Evolutionary conservation across 2,888 invertebrate species (phyloP), one percentile per base, ranked within the genome.

Genomic region (Acrobasis consociella): DNA sequence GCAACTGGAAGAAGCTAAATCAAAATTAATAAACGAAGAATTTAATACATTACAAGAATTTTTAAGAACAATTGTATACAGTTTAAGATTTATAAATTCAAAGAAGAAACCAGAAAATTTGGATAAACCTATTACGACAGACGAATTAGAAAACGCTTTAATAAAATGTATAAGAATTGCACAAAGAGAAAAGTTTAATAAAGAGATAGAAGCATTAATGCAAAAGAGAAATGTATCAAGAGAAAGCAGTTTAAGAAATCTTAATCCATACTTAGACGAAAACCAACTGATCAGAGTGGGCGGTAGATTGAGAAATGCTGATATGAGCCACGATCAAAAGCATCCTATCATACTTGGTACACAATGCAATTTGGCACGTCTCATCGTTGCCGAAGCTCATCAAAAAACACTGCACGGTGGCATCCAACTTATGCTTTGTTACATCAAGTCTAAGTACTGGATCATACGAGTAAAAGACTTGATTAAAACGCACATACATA

Each of bases 241-340:
- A 2, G 62, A 51, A 31, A 64, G 62, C 52, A 55, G 22, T 31
- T 16, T 64, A 42, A 50, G 31, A 49, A 11, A 62, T 11, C 8
- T 64, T n/a, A 63, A 62, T 38, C 64, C 64, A 11, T 67, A 51
- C 51, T 38, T 64, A 2, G 67, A 67, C 56, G 49, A 61, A 38
- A 49, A 49, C 11, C 51, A 62, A 37, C 42, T 66, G 22, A 59
- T 66, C 16, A 61, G 66, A 55, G 66, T 66, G 16, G 66, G 66
- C 31, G 64, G 66, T 31, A 63, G 66, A 59, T 31, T 64, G 8
- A 49, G 62, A 59, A 58, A 66, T 38, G 60, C 66, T 13, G 37
- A 60, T n/a, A 37, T 66, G 16, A 50, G 39, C 10, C n/a, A 60
- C 11, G 62, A 62, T 42, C 31, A 16, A 16, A 65, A 65, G 31